Evolutionary conservation across 2,113 vertebrate genomes (phyloP).

Genomic region (Austrofundulus limnaeus): DNA sequence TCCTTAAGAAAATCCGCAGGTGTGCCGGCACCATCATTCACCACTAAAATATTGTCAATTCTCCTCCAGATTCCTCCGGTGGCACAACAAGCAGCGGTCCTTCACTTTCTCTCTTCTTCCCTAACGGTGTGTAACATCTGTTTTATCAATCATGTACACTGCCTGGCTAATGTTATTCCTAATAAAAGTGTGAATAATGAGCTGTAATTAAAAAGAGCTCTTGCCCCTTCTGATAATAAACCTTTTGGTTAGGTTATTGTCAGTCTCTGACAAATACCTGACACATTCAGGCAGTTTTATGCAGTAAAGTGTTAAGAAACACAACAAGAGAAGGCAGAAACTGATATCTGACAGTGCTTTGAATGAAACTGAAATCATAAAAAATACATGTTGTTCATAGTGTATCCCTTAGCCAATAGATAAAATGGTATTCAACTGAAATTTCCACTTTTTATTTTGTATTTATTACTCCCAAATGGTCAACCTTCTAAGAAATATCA

Average conservation of each 20-base stretch:
- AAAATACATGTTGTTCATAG: neutral
- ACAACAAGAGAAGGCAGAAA: neutral
- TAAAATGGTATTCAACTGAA: neutral
- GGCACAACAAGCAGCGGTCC: constrained; percentile 1
- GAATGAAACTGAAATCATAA: constrained; percentile 4
- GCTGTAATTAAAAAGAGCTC: constrained; percentile 21
- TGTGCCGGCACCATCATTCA: constrained; percentile 51
- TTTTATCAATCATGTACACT: constrained; percentile 16
- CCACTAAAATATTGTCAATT: constrained; percentile 59
- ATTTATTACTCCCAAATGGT: neutral
- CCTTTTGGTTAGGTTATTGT: constrained; percentile 13
- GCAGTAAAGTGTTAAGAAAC: neutral
- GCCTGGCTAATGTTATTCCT: constrained; percentile 1
- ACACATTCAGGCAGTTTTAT: neutral
- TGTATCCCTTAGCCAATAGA: neutral
- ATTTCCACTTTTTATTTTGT: neutral
- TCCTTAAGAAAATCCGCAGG: constrained; percentile 52
- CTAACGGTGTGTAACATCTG: constrained; percentile 19
- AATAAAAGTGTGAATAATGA: constrained; percentile 31
- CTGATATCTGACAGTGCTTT: neutral
- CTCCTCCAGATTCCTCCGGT: constrained; percentile 35
- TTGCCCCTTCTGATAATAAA: constrained; percentile 8
- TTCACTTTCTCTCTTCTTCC: constrained; percentile 2
- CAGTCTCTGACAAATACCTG: neutral
- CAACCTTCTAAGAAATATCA: neutral